Conservation (phyloP, 2,888 invertebrate species). For the Lypha dubia region DNA sequence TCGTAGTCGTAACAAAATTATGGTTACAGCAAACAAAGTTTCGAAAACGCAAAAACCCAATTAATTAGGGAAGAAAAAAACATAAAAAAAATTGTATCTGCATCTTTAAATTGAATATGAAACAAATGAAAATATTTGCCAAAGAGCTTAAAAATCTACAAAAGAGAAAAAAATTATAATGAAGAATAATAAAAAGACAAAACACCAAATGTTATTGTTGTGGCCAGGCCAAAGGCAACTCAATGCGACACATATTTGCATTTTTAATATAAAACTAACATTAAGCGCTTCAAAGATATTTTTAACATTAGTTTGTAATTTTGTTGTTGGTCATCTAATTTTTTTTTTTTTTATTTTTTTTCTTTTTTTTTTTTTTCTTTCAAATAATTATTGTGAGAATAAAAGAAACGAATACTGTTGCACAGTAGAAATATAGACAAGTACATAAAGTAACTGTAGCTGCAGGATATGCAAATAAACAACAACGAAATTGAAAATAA, state of each 20-base stretch:
- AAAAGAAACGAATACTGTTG: conserved; percentile 8
- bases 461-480: conserved; percentile 44
- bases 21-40: too few species aligned
- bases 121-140: conserved; percentile 9
- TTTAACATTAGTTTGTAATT: conserved; percentile 44
- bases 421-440: conserved; percentile 7
- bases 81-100: neutral
- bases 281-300: conserved; percentile 45
- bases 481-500: conserved; percentile 47
- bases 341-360: neutral
- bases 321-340: conserved; percentile 10
- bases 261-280: conserved; percentile 80
- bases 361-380: too few species aligned
- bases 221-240: conserved; percentile 70
- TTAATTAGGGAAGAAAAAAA: neutral
- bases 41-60: neutral
- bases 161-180: conserved; percentile 11
- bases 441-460: conserved; percentile 18
- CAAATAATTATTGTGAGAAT: conserved; percentile 21
- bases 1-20: too few species aligned
- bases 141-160: conserved; percentile 8
- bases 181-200: conserved; percentile 18
- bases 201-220: conserved; percentile 76
- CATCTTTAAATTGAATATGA: neutral
- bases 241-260: conserved; percentile 80